Base-by-base conservation (phyloP, 2,113 vertebrate species). In the Mugil cephalus region DNA sequence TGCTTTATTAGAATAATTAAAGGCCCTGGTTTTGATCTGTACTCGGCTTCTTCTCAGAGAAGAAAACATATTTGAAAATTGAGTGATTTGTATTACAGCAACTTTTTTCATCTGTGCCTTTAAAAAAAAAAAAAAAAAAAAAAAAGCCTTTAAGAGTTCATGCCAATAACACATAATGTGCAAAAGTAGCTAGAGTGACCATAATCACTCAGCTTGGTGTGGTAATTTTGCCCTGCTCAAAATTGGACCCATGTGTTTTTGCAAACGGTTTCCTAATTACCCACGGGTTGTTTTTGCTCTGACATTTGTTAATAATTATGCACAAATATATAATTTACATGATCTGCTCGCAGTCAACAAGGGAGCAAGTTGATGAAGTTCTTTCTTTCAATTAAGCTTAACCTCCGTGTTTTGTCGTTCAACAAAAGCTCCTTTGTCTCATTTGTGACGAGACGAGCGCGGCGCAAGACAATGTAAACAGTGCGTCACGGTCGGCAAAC, bases 171-270 rank as follows among this genome's bases (percentile, higher is more conserved):
- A 60, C 38, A 47, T 21, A 42, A 68, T 51, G 21, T 48, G 13
- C 12, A 46, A 71, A 62, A 50, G 45, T 43, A 11, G 11, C 17
- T 66, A 59, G 38, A 36, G 40, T 67, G 56, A 53, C 42, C 8
- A 13, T 53, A 58, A 72, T 77, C n/a, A n/a, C n/a, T n/a, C 54
- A 84, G 17, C 76, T 74, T 82, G 55, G 17, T 43, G 30, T 55
- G 35, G 18, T 67, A 43, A 78, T 80, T 66, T 11, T 50, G 21
- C 30, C 77, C 45, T 8, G 4, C 42, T 24, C 45, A 34, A 60
- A 75, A 40, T 18, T 30, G 69, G 38, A 14, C 35, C 14, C 61
- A n/a, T 53, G 17, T 43, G 13, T 48, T 59, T 42, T 76, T 58
- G 8, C 36, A 43, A 51, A 18, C 43, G 45, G 38, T 34, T 61